Evolutionary conservation across 1,140 invertebrate genomes (phyloP), one percentile per base, ranked within the genome.

Genomic region (Philaenus spumarius): DNA sequence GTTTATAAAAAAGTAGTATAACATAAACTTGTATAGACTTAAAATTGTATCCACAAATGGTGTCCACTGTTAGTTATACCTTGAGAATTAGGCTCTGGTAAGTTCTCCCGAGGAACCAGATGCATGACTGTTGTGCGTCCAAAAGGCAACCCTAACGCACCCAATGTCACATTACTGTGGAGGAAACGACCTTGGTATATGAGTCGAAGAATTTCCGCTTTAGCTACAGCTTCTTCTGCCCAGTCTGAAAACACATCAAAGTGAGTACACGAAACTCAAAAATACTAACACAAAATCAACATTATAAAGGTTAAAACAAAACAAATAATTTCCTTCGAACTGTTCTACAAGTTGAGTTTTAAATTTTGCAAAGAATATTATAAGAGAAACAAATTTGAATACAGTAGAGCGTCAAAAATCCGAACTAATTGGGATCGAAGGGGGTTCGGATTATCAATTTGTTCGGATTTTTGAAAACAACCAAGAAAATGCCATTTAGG

Each of bases 71-170:
- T 20, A 0, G 53, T 54, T 48, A 64, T 77, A 96, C 94, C 94
- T 86, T 95, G 93, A 72, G 93, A 95, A 80, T 98, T 98, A 66
- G 96, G 95, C 80, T 98, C 95, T 67, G 96, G 96, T 73, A 99
- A 82, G 77, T 97, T 97, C 80, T 99, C 97, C 76, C 97, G 84
- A 64, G 96, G 94, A 70, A 99, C 95, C 66, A 99, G 84, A 82
- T 99, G 97, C 97, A 99, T 99, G 68, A 98, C 97, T 71, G 95
- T 97, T 65, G 95, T 98, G 78, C 95, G 95, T 65, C 94, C 95
- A 66, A 91, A 84, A 62, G 94, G 93, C 72, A 98, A 83, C 69
- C 94, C 94, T 68, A 99, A 82, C 64, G 96, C 96, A 72, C 93
- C 93, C 70, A 98, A 82, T 66, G 95, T 98, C 67, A 99, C 96